Percentiles rank a stretch among this genome's conserved stretches.
These are phyloP conservation scores for Oreochromis tanganicae DNA, from an alignment of 2,113 vertebrate species.

Conservation along the genomic window DNA sequence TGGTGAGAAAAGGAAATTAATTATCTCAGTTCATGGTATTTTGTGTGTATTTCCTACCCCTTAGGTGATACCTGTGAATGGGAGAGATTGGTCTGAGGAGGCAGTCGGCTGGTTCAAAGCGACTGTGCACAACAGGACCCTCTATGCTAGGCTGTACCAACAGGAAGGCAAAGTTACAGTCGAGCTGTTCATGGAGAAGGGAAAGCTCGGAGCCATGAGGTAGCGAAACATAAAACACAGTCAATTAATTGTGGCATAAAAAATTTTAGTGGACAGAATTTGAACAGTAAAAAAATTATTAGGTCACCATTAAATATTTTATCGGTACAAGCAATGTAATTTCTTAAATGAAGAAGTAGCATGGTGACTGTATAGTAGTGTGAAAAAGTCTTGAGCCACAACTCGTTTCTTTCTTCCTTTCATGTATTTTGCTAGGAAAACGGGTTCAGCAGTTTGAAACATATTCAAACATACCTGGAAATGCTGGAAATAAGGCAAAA, in stretches of 20 bases:
- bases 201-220: constrained; percentile 73
- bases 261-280: neutral
- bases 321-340: neutral
- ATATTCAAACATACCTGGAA: neutral
- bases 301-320: neutral
- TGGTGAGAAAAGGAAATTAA: constrained; percentile 38
- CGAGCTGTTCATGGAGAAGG: constrained; percentile 73
- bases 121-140: constrained; percentile 58
- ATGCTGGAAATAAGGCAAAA: neutral
- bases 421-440: neutral
- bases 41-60: constrained; percentile 15
- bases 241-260: neutral
- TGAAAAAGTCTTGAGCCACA: neutral
- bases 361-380: neutral
- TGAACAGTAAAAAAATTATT: neutral
- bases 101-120: constrained; percentile 68
- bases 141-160: constrained; percentile 67
- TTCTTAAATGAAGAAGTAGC: neutral
- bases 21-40: constrained; percentile 28
- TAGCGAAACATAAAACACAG: neutral
- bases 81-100: constrained; percentile 59
- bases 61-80: constrained; percentile 69
- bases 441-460: neutral
- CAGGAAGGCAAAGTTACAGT: constrained; percentile 37
- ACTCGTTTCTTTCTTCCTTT: neutral